Conservation (phyloP, 2,797 vertebrate species). For the Ctenopoma kingsleyae region DNA sequence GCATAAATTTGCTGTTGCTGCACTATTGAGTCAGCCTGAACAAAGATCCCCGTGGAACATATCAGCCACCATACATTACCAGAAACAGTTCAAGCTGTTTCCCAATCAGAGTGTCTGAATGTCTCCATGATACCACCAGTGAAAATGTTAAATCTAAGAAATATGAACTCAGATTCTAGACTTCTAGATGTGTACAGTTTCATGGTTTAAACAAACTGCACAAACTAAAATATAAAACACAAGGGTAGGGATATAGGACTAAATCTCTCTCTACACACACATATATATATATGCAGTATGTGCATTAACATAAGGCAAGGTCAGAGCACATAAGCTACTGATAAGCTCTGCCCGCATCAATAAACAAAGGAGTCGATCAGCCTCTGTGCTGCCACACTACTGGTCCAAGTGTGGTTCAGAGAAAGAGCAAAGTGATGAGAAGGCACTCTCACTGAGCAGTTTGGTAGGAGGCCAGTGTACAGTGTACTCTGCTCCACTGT, state of each 20-base stretch:
- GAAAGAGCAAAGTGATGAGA: conserved; percentile 56
- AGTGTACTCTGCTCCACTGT: conserved; percentile 33
- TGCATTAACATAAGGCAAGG: conserved; percentile 12
- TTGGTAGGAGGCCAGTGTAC: conserved; percentile 57
- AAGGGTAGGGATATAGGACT: too few species aligned
- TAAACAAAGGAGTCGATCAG: conserved; percentile 47
- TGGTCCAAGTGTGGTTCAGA: conserved; percentile 36
- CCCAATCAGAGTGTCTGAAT: background rate
- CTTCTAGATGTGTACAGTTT: background rate
- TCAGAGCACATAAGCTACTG: conserved; percentile 15
- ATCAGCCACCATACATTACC: background rate
- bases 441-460: conserved; percentile 30
- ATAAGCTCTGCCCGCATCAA: conserved; percentile 20
- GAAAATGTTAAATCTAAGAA: too few species aligned
- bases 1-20: background rate
- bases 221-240: background rate
- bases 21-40: conserved; percentile 21
- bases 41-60: conserved; percentile 5
- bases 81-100: background rate
- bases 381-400: conserved; percentile 35
- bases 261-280: too few species aligned
- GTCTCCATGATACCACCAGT: too few species aligned
- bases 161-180: too few species aligned
- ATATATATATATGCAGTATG: too few species aligned
- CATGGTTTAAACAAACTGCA: background rate